Percentiles rank a stretch among this genome's conserved stretches.
Evolutionary conservation across 1,140 invertebrate genomes (phyloP).

Genomic region (Nomia melanderi): DNA sequence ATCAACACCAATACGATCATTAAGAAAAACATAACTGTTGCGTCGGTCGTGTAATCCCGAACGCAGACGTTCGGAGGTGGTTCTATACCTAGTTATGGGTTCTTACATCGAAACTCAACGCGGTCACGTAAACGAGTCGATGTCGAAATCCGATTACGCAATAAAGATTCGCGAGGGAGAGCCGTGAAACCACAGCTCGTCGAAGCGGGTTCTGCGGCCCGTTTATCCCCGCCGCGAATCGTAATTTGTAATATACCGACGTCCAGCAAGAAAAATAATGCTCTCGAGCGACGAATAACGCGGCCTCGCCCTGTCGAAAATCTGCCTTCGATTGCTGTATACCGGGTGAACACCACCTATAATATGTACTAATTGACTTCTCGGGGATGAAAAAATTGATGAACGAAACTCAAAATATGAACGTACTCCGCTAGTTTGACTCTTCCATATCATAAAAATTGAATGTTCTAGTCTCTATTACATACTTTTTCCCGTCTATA

Average conservation of each 20-base stretch:
- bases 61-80: not conserved
- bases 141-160: constrained; percentile 39
- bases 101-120: constrained; percentile 2
- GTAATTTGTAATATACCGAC: constrained; percentile 19
- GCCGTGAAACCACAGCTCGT: not conserved
- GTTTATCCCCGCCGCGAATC: constrained; percentile 9
- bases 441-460: no score
- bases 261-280: constrained; percentile 19
- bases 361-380: no score
- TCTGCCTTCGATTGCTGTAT: not conserved
- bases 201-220: not conserved
- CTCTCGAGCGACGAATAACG: constrained; percentile 2
- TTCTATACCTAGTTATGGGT: constrained; percentile 18
- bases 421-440: no score
- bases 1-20: no score
- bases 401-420: no score
- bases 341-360: no score
- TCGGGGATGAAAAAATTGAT: no score
- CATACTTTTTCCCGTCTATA: no score
- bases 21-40: no score
- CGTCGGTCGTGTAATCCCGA: no score
- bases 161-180: constrained; percentile 24
- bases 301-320: constrained; percentile 21
- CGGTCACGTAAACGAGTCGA: constrained; percentile 5
- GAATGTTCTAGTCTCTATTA: no score